Evolutionary conservation across 2,888 invertebrate species (phyloP).

Genomic region (Ectobius pallidus): DNA sequence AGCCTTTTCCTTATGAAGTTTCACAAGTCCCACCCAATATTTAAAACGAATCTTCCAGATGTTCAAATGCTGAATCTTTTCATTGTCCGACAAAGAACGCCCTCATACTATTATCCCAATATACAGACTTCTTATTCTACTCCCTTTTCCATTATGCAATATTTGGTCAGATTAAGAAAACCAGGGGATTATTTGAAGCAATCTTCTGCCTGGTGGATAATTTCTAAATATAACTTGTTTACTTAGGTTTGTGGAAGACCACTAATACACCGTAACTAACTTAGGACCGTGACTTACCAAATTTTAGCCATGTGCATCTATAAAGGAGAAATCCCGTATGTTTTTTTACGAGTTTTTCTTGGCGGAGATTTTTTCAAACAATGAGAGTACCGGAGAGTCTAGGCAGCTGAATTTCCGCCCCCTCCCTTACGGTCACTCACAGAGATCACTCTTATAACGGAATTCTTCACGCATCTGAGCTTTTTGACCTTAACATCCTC

Average conservation of each 20-base stretch:
- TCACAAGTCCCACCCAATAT: too few species aligned
- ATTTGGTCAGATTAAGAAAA: too few species aligned
- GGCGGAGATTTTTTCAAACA: neutral
- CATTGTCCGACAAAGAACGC: too few species aligned
- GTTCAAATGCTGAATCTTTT: too few species aligned
- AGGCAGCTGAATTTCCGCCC: conserved; percentile 10
- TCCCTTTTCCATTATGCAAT: too few species aligned
- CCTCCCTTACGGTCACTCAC: neutral
- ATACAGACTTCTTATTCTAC: too few species aligned
- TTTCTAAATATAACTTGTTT: neutral
- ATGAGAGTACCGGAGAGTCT: neutral
- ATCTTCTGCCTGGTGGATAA: neutral
- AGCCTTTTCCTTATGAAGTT: too few species aligned
- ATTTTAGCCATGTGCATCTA: too few species aligned
- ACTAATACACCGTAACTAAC: neutral
- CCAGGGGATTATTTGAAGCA: too few species aligned
- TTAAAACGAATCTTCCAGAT: too few species aligned
- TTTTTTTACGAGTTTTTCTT: neutral
- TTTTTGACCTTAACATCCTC: conserved; percentile 6
- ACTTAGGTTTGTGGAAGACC: neutral
- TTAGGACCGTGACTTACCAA: neutral
- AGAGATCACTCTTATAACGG: conserved; percentile 8
- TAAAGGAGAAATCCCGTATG: neutral
- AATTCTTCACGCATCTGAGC: conserved; percentile 19
- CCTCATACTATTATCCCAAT: too few species aligned